A percentile compares a stretch with the other conserved stretches of the same genome.
These are phyloP conservation scores for Heterotilapia buettikoferi DNA, from an alignment of 2,113 vertebrate genomes.

Conservation along the genomic window DNA sequence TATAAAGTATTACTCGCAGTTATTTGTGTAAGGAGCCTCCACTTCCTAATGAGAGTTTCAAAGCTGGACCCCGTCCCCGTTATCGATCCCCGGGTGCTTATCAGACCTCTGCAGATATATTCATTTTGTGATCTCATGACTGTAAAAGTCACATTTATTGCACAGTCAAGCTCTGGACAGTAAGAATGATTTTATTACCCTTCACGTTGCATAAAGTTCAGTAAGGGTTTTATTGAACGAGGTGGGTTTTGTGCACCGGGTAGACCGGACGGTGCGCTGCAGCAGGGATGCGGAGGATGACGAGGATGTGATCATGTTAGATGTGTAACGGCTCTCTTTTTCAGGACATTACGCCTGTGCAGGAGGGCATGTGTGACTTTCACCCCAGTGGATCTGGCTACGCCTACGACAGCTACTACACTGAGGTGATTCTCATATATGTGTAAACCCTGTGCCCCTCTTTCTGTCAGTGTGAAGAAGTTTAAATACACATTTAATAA, in stretches of 20 bases:
- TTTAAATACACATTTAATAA: not conserved
- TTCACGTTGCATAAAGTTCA: not conserved
- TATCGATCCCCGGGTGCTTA: slow-evolving; percentile 30
- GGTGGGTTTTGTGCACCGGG: not conserved
- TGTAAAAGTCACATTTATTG: slow-evolving; percentile 42
- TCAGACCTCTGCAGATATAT: slow-evolving; percentile 34
- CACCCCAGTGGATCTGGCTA: slow-evolving; percentile 79
- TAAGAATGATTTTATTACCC: slow-evolving; percentile 28
- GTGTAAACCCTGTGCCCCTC: not conserved
- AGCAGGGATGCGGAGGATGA: not conserved
- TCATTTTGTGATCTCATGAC: not conserved
- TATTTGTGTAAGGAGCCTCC: not conserved
- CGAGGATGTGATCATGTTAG: not conserved
- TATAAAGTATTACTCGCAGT: not conserved
- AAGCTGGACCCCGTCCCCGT: not conserved
- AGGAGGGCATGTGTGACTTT: slow-evolving; percentile 81
- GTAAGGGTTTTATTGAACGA: not conserved
- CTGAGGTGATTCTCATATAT: slow-evolving; percentile 75
- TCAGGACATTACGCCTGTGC: slow-evolving; percentile 83
- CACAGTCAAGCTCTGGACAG: slow-evolving; percentile 9
- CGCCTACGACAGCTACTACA: slow-evolving; percentile 80
- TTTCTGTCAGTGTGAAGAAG: not conserved
- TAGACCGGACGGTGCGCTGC: not conserved
- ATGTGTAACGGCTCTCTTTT: not conserved
- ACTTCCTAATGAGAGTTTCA: not conserved